These are phyloP conservation scores for Nephrotoma guestfalica DNA, from an alignment of 2,888 invertebrate species.

Conservation along the genomic window DNA sequence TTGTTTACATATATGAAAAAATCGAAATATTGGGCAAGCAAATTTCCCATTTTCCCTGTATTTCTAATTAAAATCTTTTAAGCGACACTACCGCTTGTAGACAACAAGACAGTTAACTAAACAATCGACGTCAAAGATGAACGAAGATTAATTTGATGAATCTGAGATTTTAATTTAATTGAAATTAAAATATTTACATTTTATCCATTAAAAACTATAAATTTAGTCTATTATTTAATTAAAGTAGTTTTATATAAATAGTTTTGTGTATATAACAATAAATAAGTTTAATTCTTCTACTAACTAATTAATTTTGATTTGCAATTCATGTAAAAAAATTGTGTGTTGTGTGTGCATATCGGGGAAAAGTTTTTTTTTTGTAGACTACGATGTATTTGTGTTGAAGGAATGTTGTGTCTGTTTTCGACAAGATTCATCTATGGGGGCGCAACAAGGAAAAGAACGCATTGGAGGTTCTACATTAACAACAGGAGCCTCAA, in stretches of 20 bases:
- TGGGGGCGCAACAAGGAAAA: slow-evolving; percentile 92
- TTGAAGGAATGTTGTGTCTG: slow-evolving; percentile 6
- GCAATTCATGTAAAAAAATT: slow-evolving; percentile 4
- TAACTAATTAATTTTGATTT: slow-evolving; percentile 1
- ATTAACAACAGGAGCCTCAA: slow-evolving; percentile 38
- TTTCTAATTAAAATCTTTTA: neutral
- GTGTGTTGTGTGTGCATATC: slow-evolving; percentile 16
- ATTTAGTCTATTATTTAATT: neutral
- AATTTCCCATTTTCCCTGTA: neutral
- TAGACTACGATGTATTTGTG: slow-evolving; percentile 20
- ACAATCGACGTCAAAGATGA: slow-evolving; percentile 41
- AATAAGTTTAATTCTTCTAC: neutral
- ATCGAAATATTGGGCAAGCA: neutral
- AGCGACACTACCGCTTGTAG: neutral
- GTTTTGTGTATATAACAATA: neutral
- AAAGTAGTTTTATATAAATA: neutral
- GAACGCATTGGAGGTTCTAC: slow-evolving; percentile 33
- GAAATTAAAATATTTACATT: slow-evolving; percentile 2
- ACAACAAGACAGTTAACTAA: slow-evolving; percentile 28
- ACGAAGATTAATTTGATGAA: slow-evolving; percentile 21
- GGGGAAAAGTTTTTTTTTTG: slow-evolving; percentile 23
- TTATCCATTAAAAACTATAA: neutral
- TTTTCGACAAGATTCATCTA: slow-evolving; percentile 25
- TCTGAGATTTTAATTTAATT: neutral
- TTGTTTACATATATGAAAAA: too few relatives aligned